A percentile compares a stretch with the other conserved stretches of the same genome.
Evolutionary conservation across 2,113 vertebrate genomes (phyloP).

Genomic region (Manacus vitellinus): DNA sequence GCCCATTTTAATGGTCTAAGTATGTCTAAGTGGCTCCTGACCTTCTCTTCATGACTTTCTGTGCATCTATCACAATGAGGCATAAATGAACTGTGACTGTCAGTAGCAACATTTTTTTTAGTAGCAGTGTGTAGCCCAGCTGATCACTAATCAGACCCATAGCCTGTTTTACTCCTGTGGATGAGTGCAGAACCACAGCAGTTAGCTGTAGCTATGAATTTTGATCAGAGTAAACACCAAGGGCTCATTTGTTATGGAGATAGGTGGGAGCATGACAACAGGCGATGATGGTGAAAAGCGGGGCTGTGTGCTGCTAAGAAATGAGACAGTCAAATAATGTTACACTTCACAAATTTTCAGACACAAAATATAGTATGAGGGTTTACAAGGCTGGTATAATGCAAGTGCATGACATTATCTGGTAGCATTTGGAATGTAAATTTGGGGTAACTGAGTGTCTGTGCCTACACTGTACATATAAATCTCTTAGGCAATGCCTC

Average conservation of each 20-base stretch:
- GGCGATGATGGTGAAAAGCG: background rate
- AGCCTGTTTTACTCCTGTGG: background rate
- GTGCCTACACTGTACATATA: background rate
- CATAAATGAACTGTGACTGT: constrained; percentile 9
- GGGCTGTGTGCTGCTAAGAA: background rate
- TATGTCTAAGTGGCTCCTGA: background rate
- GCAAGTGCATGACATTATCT: background rate
- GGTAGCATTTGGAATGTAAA: background rate
- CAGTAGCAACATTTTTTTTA: background rate
- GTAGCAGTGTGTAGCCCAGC: background rate
- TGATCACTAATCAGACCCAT: background rate
- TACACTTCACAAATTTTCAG: constrained; percentile 27
- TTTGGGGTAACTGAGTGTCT: background rate
- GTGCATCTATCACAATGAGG: background rate
- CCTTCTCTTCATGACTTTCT: background rate
- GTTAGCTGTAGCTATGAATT: constrained; percentile 52
- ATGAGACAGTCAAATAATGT: constrained; percentile 5
- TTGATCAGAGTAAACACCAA: constrained; percentile 32
- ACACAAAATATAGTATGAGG: background rate
- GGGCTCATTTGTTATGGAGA: constrained; percentile 45
- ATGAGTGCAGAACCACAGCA: background rate
- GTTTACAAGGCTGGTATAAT: background rate
- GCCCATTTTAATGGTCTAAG: background rate
- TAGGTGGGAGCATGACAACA: background rate
- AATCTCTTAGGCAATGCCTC: background rate